A percentile compares a stretch with the other conserved stretches of the same genome.
phyloP scores from a whole-genome alignment of 2,797 vertebrate species.

The Thaleichthys pacificus region DNA sequence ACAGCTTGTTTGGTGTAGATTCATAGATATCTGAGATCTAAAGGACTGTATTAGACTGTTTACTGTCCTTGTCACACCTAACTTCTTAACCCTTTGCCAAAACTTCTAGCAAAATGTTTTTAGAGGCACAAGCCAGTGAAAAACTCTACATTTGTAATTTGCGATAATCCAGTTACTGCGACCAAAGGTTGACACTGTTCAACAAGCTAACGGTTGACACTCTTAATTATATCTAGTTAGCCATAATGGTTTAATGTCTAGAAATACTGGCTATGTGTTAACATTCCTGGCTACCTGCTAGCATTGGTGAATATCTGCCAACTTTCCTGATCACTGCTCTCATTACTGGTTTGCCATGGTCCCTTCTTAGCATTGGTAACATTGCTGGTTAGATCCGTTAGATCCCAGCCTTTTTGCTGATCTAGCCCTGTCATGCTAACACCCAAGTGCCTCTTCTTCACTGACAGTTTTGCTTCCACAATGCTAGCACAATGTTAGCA shows the following conservation, averaged over 20 bases:
- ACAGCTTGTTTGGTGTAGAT: slow-evolving; percentile 10
- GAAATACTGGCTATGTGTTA: too few relatives aligned
- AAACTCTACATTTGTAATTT: neutral
- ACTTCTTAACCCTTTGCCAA: neutral
- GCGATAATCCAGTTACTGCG: neutral
- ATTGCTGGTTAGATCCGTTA: slow-evolving; percentile 2
- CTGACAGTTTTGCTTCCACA: slow-evolving; percentile 26
- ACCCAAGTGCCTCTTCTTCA: slow-evolving; percentile 21
- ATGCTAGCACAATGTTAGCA: slow-evolving; percentile 20
- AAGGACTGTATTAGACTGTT: slow-evolving; percentile 10
- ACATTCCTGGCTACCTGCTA: slow-evolving; percentile 4
- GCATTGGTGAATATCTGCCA: neutral
- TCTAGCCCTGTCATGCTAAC: slow-evolving; percentile 2
- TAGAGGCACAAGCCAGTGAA: neutral
- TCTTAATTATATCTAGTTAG: neutral
- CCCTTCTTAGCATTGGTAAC: slow-evolving; percentile 10
- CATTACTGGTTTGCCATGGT: slow-evolving; percentile 7
- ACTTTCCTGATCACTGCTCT: neutral
- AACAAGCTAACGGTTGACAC: neutral
- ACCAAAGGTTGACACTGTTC: neutral
- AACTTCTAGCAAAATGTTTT: neutral
- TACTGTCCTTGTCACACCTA: slow-evolving; percentile 8
- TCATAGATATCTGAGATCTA: slow-evolving; percentile 18
- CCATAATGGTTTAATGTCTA: neutral
- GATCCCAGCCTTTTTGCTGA: neutral